Evolutionary conservation across 2,797 vertebrate species (phyloP).

Genomic region (Balearica regulorum): DNA sequence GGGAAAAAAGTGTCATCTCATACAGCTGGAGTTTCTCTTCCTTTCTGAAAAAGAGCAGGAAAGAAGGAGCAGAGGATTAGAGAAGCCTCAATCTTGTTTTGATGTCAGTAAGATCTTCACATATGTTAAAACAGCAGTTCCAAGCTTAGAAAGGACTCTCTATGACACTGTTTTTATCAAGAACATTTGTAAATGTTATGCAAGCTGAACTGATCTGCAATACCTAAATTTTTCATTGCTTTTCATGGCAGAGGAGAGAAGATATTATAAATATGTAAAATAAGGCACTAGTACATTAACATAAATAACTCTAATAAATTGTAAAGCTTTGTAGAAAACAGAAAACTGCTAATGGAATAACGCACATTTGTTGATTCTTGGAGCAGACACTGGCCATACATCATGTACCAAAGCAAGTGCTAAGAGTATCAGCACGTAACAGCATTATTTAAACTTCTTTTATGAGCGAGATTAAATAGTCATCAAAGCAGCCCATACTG

Average conservation of each 20-base stretch:
- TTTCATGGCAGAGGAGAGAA: conserved; percentile 27
- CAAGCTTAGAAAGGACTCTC: background rate
- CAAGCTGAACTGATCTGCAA: background rate
- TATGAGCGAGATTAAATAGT: conserved; percentile 14
- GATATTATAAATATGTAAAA: conserved; percentile 66
- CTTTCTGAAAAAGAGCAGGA: background rate
- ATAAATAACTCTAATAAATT: conserved; percentile 71
- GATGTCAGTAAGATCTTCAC: background rate
- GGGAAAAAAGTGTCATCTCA: background rate
- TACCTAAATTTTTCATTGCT: conserved; percentile 32
- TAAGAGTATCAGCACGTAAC: conserved; percentile 18
- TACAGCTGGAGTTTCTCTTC: background rate
- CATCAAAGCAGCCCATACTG: background rate
- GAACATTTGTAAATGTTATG: background rate
- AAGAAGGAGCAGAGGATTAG: background rate
- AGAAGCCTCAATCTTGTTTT: background rate
- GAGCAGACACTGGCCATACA: conserved; percentile 6
- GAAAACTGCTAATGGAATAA: conserved; percentile 66
- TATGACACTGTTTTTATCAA: background rate
- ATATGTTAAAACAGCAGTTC: background rate
- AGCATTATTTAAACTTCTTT: conserved; percentile 46
- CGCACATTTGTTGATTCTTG: conserved; percentile 61
- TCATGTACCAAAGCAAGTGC: conserved; percentile 34
- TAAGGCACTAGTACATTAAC: conserved; percentile 56
- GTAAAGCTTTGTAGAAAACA: conserved; percentile 57